These are phyloP conservation scores for Drosophila engyochracea DNA, from an alignment of 2,888 invertebrate species.

Conservation along the genomic window DNA sequence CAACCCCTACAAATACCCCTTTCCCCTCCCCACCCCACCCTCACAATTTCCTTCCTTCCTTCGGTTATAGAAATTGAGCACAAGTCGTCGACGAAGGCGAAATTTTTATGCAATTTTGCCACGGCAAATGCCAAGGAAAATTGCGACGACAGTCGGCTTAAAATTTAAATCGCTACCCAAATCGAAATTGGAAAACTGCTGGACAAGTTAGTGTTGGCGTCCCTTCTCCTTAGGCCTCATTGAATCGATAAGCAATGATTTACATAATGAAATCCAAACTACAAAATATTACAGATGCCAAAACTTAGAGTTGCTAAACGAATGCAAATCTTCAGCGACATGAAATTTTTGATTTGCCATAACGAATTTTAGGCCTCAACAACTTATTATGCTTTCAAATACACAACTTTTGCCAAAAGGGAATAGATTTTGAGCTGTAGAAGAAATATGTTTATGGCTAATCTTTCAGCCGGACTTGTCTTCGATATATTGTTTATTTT, in stretches of 20 bases:
- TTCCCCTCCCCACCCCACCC: neutral
- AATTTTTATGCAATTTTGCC: constrained; percentile 58
- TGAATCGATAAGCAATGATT: constrained; percentile 46
- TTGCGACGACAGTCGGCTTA: constrained; percentile 39
- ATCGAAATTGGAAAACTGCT: constrained; percentile 65
- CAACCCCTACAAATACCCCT: neutral
- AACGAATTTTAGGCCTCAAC: neutral
- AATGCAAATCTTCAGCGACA: neutral
- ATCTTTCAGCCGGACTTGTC: neutral
- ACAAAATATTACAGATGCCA: constrained; percentile 5
- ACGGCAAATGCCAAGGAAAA: constrained; percentile 59
- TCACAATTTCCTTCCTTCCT: neutral
- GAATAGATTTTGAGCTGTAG: neutral
- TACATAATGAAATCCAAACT: constrained; percentile 37
- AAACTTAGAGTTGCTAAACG: neutral
- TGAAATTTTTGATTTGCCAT: neutral
- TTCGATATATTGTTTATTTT: neutral
- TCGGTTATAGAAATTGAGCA: constrained; percentile 48
- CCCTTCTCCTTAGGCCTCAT: neutral
- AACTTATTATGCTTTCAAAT: neutral
- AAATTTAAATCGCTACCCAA: constrained; percentile 61
- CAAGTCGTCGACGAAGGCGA: constrained; percentile 37
- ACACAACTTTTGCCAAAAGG: neutral
- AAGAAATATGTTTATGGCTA: neutral
- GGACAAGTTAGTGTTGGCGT: constrained; percentile 3